Percentiles rank a stretch among this genome's conserved stretches.
Conservation (phyloP, 2,888 invertebrate species). For the Sisyra nigra region DNA sequence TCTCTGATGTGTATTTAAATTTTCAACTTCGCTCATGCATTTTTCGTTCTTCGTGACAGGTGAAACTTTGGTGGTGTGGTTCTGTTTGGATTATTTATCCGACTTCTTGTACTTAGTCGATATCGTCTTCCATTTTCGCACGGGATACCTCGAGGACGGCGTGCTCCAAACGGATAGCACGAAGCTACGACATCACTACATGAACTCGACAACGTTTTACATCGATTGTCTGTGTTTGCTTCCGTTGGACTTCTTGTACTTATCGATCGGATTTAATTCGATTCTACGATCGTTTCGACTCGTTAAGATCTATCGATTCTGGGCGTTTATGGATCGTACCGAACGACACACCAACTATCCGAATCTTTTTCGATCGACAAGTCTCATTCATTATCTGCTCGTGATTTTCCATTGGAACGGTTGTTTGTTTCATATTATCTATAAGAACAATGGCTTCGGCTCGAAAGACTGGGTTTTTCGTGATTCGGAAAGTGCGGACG, state of each 20-base stretch:
- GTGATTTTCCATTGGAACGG: conserved; percentile 99
- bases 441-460: conserved; percentile 89
- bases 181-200: conserved; percentile 89
- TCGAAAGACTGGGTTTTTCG: conserved; percentile 82
- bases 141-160: conserved; percentile 94
- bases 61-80: conserved; percentile 85
- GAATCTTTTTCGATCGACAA: conserved; percentile 84
- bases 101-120: conserved; percentile 93
- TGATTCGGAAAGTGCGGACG: conserved; percentile 73
- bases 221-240: conserved; percentile 95
- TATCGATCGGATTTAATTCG: conserved; percentile 94
- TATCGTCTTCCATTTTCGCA: conserved; percentile 93
- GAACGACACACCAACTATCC: conserved; percentile 98
- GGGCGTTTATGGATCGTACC: conserved; percentile 97
- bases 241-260: conserved; percentile 93
- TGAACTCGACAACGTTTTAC: conserved; percentile 91
- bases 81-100: conserved; percentile 90
- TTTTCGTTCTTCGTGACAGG: conserved; percentile 32
- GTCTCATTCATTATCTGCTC: conserved; percentile 87
- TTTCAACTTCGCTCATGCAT: too few relatives aligned
- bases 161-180: conserved; percentile 91
- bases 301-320: conserved; percentile 95
- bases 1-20: too few relatives aligned
- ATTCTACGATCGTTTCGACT: conserved; percentile 89
- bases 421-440: conserved; percentile 93